phyloP scores from a whole-genome alignment of 2,113 vertebrate species.

The Spilogale gracilis region DNA sequence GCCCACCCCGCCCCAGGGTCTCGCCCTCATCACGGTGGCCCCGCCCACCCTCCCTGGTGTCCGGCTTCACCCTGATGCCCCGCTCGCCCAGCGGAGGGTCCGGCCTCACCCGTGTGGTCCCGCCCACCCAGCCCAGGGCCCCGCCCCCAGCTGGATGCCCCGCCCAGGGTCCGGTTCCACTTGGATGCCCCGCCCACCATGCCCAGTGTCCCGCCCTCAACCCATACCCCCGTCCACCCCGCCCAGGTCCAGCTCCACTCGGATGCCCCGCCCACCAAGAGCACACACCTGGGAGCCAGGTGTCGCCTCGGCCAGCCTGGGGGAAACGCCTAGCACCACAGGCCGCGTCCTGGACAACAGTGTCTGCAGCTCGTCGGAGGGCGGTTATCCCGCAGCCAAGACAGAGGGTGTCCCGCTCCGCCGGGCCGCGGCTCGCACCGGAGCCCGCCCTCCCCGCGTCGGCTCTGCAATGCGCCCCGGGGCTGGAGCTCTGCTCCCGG shows the following conservation, averaged over 20 bases:
- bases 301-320: no score
- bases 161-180: not conserved
- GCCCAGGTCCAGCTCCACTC: not conserved
- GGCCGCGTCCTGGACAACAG: not conserved
- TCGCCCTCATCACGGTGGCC: no score
- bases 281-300: not conserved
- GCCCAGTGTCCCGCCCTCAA: not conserved
- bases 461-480: not conserved
- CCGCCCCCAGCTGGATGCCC: not conserved
- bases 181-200: not conserved
- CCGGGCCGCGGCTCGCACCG: not conserved
- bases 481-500: no score
- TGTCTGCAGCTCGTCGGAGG: not conserved
- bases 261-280: not conserved
- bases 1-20: no score
- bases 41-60: not conserved
- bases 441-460: not conserved
- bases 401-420: not conserved
- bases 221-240: not conserved
- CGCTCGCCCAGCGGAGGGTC: not conserved
- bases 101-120: no score
- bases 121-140: not conserved
- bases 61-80: fast-evolving
- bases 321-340: not conserved
- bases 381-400: not conserved